Conservation (phyloP, 2,888 invertebrate species). For the Morinoia aosen region DNA sequence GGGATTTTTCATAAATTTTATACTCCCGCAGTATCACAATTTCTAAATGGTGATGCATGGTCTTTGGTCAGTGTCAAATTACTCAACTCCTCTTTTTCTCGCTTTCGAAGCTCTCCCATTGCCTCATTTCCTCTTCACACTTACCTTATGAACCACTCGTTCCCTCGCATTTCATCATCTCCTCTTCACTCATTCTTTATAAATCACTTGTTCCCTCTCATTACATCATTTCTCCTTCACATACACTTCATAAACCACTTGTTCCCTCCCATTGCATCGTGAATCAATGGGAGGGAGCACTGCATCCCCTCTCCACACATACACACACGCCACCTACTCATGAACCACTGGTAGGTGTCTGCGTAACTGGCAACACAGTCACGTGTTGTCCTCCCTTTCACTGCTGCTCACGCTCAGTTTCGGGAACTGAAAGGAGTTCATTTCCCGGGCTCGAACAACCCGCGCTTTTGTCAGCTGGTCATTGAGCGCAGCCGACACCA, state of each 20-base stretch:
- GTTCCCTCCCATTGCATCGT: not conserved
- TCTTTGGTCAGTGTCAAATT: not conserved
- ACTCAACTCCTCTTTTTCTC: not conserved
- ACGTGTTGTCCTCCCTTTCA: slow-evolving; percentile 40
- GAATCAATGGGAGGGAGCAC: too few species aligned
- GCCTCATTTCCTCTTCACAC: too few species aligned
- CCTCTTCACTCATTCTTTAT: too few species aligned
- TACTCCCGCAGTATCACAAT: too few species aligned
- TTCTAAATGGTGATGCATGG: too few species aligned
- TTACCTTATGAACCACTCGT: too few species aligned
- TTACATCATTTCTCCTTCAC: too few species aligned
- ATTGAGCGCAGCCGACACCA: slow-evolving; percentile 96
- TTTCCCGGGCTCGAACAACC: slow-evolving; percentile 96
- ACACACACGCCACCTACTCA: not conserved
- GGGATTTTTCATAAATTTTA: too few species aligned
- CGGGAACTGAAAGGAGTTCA: slow-evolving; percentile 97
- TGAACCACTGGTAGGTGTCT: not conserved
- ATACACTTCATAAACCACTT: too few species aligned
- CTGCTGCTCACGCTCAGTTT: slow-evolving; percentile 73
- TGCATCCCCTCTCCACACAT: too few species aligned
- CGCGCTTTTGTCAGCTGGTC: slow-evolving; percentile 94
- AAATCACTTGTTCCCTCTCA: too few species aligned
- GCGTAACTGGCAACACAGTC: not conserved
- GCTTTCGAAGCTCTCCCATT: not conserved
- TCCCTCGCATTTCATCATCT: too few species aligned